phyloP scores from a whole-genome alignment of 2,888 invertebrate species.

The Drosophila tanythrix region DNA sequence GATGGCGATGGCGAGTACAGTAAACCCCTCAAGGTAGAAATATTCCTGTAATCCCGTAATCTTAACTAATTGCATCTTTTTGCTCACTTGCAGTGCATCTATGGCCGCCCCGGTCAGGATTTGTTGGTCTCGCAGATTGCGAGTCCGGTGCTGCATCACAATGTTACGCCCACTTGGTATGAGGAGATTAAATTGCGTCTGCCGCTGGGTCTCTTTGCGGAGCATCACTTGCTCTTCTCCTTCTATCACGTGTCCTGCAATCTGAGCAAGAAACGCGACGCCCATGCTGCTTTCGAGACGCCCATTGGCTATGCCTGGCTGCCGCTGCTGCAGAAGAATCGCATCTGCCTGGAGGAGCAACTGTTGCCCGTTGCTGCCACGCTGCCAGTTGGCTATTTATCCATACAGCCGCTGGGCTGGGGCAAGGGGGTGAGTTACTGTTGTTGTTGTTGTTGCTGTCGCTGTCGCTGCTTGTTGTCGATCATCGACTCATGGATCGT shows the following conservation, averaged over 20 bases:
- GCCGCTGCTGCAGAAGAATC: conserved; percentile 93
- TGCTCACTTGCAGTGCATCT: conserved; percentile 87
- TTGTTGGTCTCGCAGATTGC: conserved; percentile 89
- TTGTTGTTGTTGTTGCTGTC: conserved; percentile 10
- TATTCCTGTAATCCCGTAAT: neutral
- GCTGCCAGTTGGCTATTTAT: conserved; percentile 94
- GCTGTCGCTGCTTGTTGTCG: conserved; percentile 22
- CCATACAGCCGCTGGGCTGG: conserved; percentile 94
- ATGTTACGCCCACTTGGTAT: conserved; percentile 94
- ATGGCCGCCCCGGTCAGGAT: conserved; percentile 89
- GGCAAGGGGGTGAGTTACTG: conserved; percentile 92
- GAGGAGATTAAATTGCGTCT: conserved; percentile 97
- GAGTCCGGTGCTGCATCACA: conserved; percentile 95
- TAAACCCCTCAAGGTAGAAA: conserved; percentile 89
- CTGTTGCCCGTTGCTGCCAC: conserved; percentile 94
- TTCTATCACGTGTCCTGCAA: conserved; percentile 98
- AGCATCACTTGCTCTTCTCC: conserved; percentile 97
- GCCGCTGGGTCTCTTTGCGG: conserved; percentile 92
- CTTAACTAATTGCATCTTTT: neutral
- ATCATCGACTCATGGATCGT: conserved; percentile 65
- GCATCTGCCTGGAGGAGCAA: conserved; percentile 93
- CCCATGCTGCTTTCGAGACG: conserved; percentile 89
- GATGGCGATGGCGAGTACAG: conserved; percentile 92
- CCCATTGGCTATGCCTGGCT: conserved; percentile 98
- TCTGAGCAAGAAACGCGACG: conserved; percentile 91